A percentile compares a stretch with the other conserved stretches of the same genome.
These are phyloP conservation scores for Neoniphon sammara DNA, from an alignment of 2,797 vertebrate species.

Conservation along the genomic window DNA sequence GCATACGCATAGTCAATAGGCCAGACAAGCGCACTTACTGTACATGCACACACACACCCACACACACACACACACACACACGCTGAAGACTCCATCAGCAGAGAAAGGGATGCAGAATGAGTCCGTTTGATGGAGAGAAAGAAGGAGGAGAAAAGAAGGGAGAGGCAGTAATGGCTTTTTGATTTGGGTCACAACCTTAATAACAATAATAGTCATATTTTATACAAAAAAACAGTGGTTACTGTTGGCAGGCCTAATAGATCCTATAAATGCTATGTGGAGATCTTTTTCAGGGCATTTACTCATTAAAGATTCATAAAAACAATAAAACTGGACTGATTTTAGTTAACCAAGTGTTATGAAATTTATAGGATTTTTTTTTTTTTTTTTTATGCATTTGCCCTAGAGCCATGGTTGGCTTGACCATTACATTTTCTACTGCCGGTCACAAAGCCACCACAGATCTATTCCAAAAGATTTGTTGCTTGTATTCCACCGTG, in stretches of 20 bases:
- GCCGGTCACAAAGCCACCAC: too few relatives aligned
- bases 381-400: background rate
- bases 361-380: background rate
- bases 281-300: background rate
- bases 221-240: too few relatives aligned
- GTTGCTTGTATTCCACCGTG: too few relatives aligned
- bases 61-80: conserved; percentile 13
- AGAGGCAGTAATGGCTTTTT: background rate
- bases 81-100: background rate
- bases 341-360: background rate
- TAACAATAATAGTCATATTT: too few relatives aligned
- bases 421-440: too few relatives aligned
- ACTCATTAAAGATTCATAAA: background rate
- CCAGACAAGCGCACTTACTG: background rate
- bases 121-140: too few relatives aligned
- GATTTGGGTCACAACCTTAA: too few relatives aligned
- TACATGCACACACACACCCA: conserved; percentile 22
- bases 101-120: too few relatives aligned
- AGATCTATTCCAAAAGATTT: too few relatives aligned
- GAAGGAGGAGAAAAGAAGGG: background rate
- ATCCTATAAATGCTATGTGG: too few relatives aligned
- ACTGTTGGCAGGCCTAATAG: too few relatives aligned
- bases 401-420: background rate
- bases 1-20: background rate
- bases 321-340: background rate